phyloP scores from a whole-genome alignment of 2,888 invertebrate species.

The Aspidapion aeneum region DNA sequence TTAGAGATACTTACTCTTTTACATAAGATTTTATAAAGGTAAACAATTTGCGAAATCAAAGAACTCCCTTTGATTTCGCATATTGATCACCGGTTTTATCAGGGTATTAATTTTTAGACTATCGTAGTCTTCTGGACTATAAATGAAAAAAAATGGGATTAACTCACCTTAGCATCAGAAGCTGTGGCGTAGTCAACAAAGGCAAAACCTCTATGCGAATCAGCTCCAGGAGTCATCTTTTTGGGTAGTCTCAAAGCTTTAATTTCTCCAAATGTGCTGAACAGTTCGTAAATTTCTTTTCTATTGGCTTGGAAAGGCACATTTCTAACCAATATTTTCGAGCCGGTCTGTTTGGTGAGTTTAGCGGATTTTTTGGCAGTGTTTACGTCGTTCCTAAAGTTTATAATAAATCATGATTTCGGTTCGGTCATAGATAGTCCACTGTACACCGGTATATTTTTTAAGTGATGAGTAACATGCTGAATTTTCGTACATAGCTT shows the following conservation, averaged over 20 bases:
- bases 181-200: constrained; percentile 91
- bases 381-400: constrained; percentile 59
- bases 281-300: constrained; percentile 80
- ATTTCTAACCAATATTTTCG: constrained; percentile 91
- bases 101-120: too few relatives aligned
- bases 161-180: constrained; percentile 87
- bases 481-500: too few relatives aligned
- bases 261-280: constrained; percentile 92
- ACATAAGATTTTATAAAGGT: too few relatives aligned
- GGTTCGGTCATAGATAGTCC: too few relatives aligned
- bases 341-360: constrained; percentile 64
- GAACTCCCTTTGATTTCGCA: too few relatives aligned
- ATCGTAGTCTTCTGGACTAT: too few relatives aligned
- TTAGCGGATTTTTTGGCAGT: constrained; percentile 55
- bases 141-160: too few relatives aligned
- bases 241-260: constrained; percentile 87
- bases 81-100: too few relatives aligned
- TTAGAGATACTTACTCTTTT: too few relatives aligned
- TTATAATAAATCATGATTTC: constrained; percentile 20
- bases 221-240: constrained; percentile 71
- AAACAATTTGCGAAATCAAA: too few relatives aligned
- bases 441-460: too few relatives aligned
- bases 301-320: constrained; percentile 93
- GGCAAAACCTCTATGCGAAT: constrained; percentile 88
- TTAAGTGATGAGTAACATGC: too few relatives aligned